A percentile compares a stretch with the other conserved stretches of the same genome.
Conservation (phyloP, 2,113 vertebrate genomes). For the Notarius quadriscutis region DNA sequence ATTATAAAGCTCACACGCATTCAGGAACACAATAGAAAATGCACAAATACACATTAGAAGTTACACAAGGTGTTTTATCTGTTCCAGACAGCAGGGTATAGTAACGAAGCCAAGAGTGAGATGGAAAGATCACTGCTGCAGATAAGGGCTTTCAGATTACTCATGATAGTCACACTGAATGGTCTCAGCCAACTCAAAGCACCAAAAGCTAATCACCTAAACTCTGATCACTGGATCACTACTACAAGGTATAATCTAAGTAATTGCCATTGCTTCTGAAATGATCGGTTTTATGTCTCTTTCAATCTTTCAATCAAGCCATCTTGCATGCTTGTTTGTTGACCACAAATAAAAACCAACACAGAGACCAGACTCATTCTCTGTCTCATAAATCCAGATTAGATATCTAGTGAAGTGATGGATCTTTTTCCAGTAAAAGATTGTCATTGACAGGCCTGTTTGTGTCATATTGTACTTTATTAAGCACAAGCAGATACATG, state of each 20-base stretch:
- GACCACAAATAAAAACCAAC: not conserved
- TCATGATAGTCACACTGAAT: conserved; percentile 21
- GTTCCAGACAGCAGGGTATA: conserved; percentile 9
- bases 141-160: conserved; percentile 20
- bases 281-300: not conserved
- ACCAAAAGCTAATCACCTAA: conserved; percentile 28
- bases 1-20: not conserved
- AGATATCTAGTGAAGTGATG: not conserved
- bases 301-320: conserved; percentile 3
- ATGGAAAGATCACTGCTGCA: conserved; percentile 28
- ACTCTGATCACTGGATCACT: not conserved
- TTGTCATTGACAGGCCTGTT: conserved; percentile 12
- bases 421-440: conserved; percentile 16
- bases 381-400: not conserved
- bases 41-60: not conserved
- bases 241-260: conserved; percentile 29
- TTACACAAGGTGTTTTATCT: conserved; percentile 24
- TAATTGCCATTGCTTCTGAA: conserved; percentile 24
- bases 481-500: conserved; percentile 13
- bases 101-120: conserved; percentile 13
- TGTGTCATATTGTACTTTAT: not conserved
- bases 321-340: not conserved
- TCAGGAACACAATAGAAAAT: not conserved
- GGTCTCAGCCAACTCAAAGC: conserved; percentile 1
- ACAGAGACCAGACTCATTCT: not conserved